phyloP scores from a whole-genome alignment of 2,888 invertebrate species.

The Cylindroiulus punctatus region DNA sequence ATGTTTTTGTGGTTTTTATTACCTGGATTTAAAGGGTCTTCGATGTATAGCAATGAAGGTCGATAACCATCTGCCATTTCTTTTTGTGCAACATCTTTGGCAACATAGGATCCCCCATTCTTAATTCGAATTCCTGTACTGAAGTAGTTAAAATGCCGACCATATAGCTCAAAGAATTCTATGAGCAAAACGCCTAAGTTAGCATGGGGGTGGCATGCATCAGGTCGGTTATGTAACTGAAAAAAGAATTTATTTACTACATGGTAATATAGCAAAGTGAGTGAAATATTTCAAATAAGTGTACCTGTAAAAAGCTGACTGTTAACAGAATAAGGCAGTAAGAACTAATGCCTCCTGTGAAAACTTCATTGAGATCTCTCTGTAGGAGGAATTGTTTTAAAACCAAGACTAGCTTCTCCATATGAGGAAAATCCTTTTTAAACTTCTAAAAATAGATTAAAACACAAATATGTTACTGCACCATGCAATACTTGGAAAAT shows the following conservation, averaged over 20 bases:
- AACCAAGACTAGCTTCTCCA: constrained; percentile 94
- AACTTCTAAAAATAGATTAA: constrained; percentile 71
- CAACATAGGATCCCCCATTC: constrained; percentile 91
- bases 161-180: constrained; percentile 97
- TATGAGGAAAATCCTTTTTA: constrained; percentile 86
- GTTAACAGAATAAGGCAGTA: constrained; percentile 98
- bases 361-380: constrained; percentile 98
- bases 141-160: constrained; percentile 94
- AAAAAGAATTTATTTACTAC: constrained; percentile 37
- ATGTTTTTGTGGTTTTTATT: neutral
- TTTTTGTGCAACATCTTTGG: constrained; percentile 89
- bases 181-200: constrained; percentile 95
- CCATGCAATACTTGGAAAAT: no score
- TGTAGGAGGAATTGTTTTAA: constrained; percentile 98
- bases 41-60: constrained; percentile 93
- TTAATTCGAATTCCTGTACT: constrained; percentile 93
- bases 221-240: constrained; percentile 87
- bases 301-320: constrained; percentile 91
- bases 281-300: constrained; percentile 54
- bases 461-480: neutral
- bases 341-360: constrained; percentile 98
- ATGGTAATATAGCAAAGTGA: neutral
- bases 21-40: constrained; percentile 90
- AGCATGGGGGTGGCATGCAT: constrained; percentile 71
- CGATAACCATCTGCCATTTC: constrained; percentile 95